Base-by-base conservation (phyloP, 2,113 vertebrate genomes). In the Scolopax mira region DNA sequence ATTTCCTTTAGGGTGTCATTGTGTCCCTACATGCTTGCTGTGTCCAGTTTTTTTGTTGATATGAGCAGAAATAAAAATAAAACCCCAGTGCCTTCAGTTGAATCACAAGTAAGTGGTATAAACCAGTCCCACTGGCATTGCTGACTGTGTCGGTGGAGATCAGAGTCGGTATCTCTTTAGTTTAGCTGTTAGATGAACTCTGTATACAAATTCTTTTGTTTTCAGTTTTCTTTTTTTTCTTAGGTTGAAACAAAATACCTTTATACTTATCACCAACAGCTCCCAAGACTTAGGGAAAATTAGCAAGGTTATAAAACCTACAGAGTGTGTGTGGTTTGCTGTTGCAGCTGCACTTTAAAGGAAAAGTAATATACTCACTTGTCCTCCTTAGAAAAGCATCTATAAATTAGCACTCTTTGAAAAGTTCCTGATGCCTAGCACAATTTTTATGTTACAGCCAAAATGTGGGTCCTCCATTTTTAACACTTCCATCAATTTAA, bases 331-430 rank as follows among this genome's bases (percentile, higher is more conserved):
- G 89, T 91, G 78, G 87, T 96, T 97, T 97, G 95, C 95, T 96
- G 41, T 96, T 96, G 74, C 93, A 96, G 95, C 89, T 97, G 94
- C 94, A 79, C 66, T 70, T 96, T 94, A 93, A 96, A 95, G 74
- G 23, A 91, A 89, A 94, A 96, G 81, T 89, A 92, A 91, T 93
- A 88, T 73, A 73, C 23, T 65, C 52, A 33, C 57, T 94, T 92
- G 87, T 91, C 57, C 78, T 94, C 46, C 93, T 77, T 95, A 93
- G 78, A 93, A 97, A 96, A 96, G 66, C 58, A 55, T 89, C 93
- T 66, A 89, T 96, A 97, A 96, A 96, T 96, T 96, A 96, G 25
- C 54, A 79, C 74, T 89, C 78, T 86, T 88, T 77, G 91, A 88
- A 87, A 91, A 88, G 62, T 61, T 93, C 54, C 49, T 75, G 66